Evolutionary conservation across 2,888 invertebrate genomes (phyloP), one percentile per base, ranked within the genome.

Genomic region (Ophraella communa): DNA sequence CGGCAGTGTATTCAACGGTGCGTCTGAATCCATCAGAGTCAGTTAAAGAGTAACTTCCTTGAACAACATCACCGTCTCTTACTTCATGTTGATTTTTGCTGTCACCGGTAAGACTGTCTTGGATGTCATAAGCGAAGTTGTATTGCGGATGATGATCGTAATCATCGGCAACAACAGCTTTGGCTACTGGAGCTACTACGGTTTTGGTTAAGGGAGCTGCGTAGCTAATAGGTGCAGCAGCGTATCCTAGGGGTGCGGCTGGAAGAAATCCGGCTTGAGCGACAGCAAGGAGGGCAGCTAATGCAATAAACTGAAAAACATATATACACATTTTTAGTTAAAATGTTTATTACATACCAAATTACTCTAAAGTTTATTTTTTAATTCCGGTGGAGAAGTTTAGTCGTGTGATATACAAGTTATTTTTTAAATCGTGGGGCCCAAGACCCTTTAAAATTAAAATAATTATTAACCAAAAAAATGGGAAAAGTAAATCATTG

Each of bases 1-100:
- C 85, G n/a, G 86, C 85, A 51, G 84, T 79, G 76, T 88, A 88
- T 70, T 89, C 88, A 0, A 89, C 88, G 27, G 86, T 87, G 70
- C 88, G 86, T 77, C 85, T 86, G 60, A 86, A 87, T 72, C 88
- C 88, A 76, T 89, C 88, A 23, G 88, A 85, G 71, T 86, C 86
- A 21, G 82, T 77, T 53, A 86, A 80, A 35, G 85, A 84, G 82
- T 86, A 86, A 74, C 85, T 87, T 79, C 82, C 88, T 77, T 86
- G 85, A 47, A 89, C 89, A 71, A 84, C 85, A 80, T 88, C 88
- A n/a, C 89, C 89, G 68, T 84, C 82, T 65, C 89, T 87, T 64
- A 86, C 85, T 83, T 89, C 89, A 69, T 86, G 86, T 81, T 89
- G 89, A 30, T 81, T 83, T 78, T 87, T 86, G 77, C 74, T 84